A percentile compares a stretch with the other conserved stretches of the same genome.
Conservation (phyloP, 1,140 invertebrate genomes). For the Zaprionus kolodkinae region DNA sequence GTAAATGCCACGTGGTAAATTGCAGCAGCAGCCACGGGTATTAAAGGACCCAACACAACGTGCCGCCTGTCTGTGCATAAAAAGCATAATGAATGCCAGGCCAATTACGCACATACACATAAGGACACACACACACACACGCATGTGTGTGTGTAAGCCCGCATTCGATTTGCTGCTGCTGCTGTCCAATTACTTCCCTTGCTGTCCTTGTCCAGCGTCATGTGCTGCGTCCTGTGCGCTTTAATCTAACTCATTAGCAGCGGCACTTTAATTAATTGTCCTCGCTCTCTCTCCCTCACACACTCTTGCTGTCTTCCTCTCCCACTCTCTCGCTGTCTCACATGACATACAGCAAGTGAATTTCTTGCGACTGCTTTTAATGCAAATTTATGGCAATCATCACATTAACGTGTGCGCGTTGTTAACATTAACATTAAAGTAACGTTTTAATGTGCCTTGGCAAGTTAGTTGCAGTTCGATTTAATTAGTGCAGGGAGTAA, state of each 20-base stretch:
- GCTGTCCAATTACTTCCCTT: constrained; percentile 35
- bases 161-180: constrained; percentile 33
- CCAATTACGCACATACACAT: constrained; percentile 31
- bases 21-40: constrained; percentile 22
- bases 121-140: constrained; percentile 7
- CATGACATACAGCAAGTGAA: constrained; percentile 45
- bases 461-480: constrained; percentile 53
- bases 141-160: constrained; percentile 1
- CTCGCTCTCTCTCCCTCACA: neutral
- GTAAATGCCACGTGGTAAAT: constrained; percentile 28
- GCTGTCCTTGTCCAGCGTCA: neutral
- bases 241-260: constrained; percentile 78
- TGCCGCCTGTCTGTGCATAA: constrained; percentile 21
- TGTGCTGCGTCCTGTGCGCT: constrained; percentile 34
- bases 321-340: neutral
- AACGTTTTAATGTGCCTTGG: constrained; percentile 52
- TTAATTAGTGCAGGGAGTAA: constrained; percentile 57
- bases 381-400: constrained; percentile 74
- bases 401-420: constrained; percentile 49
- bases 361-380: constrained; percentile 62
- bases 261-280: constrained; percentile 77
- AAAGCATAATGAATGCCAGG: constrained; percentile 44
- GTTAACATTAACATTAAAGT: constrained; percentile 13
- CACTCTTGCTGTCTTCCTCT: neutral
- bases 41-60: constrained; percentile 30